Evolutionary conservation across 2,797 vertebrate genomes (phyloP).

Genomic region (Pseudochirops corinnae): DNA sequence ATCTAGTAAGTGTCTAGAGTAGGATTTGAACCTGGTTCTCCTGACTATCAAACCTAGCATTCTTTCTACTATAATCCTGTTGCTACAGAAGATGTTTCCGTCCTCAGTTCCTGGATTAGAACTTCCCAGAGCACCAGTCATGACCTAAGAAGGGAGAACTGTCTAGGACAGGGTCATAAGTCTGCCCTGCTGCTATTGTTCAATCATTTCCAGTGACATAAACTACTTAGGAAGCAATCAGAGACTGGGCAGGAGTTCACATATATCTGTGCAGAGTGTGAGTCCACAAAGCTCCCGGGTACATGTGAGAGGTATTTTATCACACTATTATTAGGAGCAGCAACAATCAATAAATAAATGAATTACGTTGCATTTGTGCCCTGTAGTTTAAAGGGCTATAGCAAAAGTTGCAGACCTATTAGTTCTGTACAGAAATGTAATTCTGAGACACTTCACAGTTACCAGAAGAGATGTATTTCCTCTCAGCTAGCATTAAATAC

Average conservation of each 20-base stretch:
- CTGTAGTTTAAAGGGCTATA: neutral
- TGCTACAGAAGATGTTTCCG: neutral
- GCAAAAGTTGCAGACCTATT: neutral
- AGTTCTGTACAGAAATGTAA: neutral
- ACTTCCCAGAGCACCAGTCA: neutral
- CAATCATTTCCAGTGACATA: neutral
- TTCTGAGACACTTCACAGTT: neutral
- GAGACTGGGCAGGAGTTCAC: neutral
- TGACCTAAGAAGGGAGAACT: neutral
- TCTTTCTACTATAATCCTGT: neutral
- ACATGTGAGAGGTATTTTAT: neutral
- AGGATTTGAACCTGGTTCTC: neutral
- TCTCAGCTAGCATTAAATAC: neutral
- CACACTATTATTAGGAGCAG: neutral
- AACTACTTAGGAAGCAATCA: slow-evolving; percentile 15
- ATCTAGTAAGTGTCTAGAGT: neutral
- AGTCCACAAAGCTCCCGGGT: neutral
- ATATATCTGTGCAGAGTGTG: neutral
- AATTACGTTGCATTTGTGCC: neutral
- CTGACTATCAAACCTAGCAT: neutral
- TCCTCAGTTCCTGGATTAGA: neutral
- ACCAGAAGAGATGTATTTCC: neutral
- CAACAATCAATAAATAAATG: slow-evolving; percentile 16
- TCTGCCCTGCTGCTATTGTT: neutral
- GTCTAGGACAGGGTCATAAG: neutral